Evolutionary conservation across 2,113 vertebrate genomes (phyloP), one percentile per base, ranked within the genome.

Genomic region (Alligator mississippiensis): DNA sequence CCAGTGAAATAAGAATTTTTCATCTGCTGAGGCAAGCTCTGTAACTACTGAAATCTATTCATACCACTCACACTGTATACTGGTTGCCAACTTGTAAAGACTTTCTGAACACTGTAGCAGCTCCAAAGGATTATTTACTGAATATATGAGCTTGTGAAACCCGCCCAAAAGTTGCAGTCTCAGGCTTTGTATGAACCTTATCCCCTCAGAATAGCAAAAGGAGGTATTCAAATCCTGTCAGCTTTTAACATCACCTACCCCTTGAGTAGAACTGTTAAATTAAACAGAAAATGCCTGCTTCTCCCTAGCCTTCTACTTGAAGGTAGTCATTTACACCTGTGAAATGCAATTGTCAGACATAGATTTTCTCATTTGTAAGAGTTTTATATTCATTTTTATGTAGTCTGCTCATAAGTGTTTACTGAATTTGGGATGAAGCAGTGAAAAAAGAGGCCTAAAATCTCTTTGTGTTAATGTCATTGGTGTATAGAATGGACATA

Each of bases 71-170:
- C 25, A 9, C 60, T 58, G 13, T 3, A 19, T 68, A 13, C 28
- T 24, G 59, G 85, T 79, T 83, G 62, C 81, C 81, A 82, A 24
- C 38, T 72, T 90, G 66, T 89, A 95, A 94, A 76, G 87, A 77
- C 86, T 92, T 92, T 87, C 74, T 90, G 89, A 85, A 8, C 7
- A 4, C 64, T 76, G 3, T 72, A 86, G 83, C 78, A 79, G 38
- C 63, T 95, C 81, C 59, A 28, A 61, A 28, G 75, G 87, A 77
- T 95, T 90, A 77, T 94, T 95, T 96, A 94, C 88, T 90, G 87
- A 94, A 81, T 78, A 88, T 28, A 1, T 0, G 0, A 94, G 89
- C 24, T 87, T 87, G 72, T 90, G 84, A 93, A 93, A 82, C 30
- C 66, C 74, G 89, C 83, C 83, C 66, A 47, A 82, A 93, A 92